A percentile compares a stretch with the other conserved stretches of the same genome.
phyloP scores from a whole-genome alignment of 2,888 invertebrate species.

The Drosophila seclusa region DNA sequence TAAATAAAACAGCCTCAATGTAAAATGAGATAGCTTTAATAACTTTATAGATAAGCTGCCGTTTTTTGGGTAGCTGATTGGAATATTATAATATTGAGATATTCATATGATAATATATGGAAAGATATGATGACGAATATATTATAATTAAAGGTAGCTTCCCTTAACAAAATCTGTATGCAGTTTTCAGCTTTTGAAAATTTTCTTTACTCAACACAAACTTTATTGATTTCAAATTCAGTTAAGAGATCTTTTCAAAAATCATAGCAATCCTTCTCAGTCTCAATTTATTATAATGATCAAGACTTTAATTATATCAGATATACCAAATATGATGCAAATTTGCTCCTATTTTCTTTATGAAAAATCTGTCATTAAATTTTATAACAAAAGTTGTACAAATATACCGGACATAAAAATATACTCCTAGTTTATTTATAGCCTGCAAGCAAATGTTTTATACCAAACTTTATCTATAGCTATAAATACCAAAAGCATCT shows the following conservation, averaged over 20 bases:
- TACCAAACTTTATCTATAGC: not conserved
- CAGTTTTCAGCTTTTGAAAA: not conserved
- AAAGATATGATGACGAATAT: not conserved
- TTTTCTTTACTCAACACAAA: not conserved
- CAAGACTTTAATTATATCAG: not conserved
- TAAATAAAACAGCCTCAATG: not conserved
- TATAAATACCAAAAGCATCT: not conserved
- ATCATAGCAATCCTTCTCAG: fast-evolving
- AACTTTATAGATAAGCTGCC: constrained; percentile 1
- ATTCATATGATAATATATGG: not conserved
- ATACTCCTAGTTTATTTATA: not conserved
- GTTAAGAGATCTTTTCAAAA: not conserved
- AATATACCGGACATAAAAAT: not conserved
- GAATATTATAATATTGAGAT: not conserved
- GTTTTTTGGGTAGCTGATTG: not conserved
- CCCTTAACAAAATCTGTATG: fast-evolving
- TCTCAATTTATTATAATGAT: not conserved
- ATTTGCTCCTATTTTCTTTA: not conserved
- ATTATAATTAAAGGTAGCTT: not conserved
- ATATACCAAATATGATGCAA: not conserved
- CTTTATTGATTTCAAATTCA: not conserved
- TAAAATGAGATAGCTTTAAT: not conserved
- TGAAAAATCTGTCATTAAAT: not conserved
- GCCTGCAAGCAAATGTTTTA: not conserved
- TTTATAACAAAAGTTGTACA: not conserved